Percentiles rank a stretch among this genome's conserved stretches.
These are phyloP conservation scores for Silvanus unidentatus DNA, from an alignment of 2,888 invertebrate genomes.

Conservation along the genomic window DNA sequence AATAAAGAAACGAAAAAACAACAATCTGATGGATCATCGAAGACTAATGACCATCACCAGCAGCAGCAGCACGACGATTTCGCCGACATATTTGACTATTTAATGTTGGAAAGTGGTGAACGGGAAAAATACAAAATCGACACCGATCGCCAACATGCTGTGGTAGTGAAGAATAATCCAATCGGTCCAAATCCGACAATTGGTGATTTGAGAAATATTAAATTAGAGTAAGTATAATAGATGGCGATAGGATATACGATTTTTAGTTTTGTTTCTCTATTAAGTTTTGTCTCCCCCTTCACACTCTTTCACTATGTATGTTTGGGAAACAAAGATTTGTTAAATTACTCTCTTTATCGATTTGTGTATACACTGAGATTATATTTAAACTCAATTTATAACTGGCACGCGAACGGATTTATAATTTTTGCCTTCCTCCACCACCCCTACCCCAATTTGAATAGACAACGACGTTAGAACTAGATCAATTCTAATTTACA, in stretches of 20 bases:
- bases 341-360: too few relatives aligned
- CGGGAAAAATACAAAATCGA: constrained; percentile 47
- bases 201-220: constrained; percentile 58
- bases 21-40: constrained; percentile 29
- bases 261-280: background rate
- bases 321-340: background rate
- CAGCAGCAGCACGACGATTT: constrained; percentile 54
- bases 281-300: too few relatives aligned
- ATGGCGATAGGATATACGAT: background rate
- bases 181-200: constrained; percentile 64
- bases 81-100: constrained; percentile 53
- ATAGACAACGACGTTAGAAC: too few relatives aligned
- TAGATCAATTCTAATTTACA: too few relatives aligned
- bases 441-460: too few relatives aligned
- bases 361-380: too few relatives aligned
- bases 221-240: constrained; percentile 46
- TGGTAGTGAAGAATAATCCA: constrained; percentile 48
- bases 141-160: constrained; percentile 51
- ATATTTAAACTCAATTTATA: too few relatives aligned
- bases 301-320: too few relatives aligned
- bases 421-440: too few relatives aligned
- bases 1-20: constrained; percentile 18
- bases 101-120: constrained; percentile 50
- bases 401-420: too few relatives aligned
- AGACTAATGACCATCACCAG: constrained; percentile 26